These are phyloP conservation scores for Minunthozetes semirufus DNA, from an alignment of 2,888 invertebrate genomes.

Conservation along the genomic window DNA sequence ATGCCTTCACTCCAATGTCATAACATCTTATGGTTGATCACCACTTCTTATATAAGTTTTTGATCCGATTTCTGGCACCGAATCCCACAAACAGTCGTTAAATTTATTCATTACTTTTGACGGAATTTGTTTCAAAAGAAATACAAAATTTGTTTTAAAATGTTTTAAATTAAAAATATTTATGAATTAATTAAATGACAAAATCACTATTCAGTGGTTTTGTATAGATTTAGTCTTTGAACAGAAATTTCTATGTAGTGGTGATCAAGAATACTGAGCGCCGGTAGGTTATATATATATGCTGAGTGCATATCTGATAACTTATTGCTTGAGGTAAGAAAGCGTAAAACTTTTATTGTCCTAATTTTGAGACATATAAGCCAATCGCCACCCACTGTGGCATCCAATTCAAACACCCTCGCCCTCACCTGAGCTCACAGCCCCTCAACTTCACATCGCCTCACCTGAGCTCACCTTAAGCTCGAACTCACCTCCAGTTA, in stretches of 20 bases:
- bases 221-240: background rate
- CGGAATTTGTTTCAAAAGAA: too few relatives aligned
- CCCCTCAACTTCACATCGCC: slow-evolving; percentile 11
- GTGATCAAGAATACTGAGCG: background rate
- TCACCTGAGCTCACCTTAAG: slow-evolving; percentile 24
- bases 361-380: slow-evolving; percentile 30
- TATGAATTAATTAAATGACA: too few relatives aligned
- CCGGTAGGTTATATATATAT: background rate
- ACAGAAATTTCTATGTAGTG: background rate
- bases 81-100: too few relatives aligned
- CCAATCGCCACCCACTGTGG: slow-evolving; percentile 31
- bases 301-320: slow-evolving; percentile 26
- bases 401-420: slow-evolving; percentile 32
- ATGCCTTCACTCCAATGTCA: too few relatives aligned
- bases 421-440: slow-evolving; percentile 23
- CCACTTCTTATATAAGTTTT: too few relatives aligned
- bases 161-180: too few relatives aligned
- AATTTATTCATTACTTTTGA: too few relatives aligned
- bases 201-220: too few relatives aligned
- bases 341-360: slow-evolving; percentile 32
- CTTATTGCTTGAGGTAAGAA: slow-evolving; percentile 28
- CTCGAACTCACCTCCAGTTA: background rate
- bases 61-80: too few relatives aligned
- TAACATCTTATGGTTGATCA: too few relatives aligned
- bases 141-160: too few relatives aligned